phyloP scores from a whole-genome alignment of 2,113 vertebrate genomes.

The Acrocephalus kingi region DNA sequence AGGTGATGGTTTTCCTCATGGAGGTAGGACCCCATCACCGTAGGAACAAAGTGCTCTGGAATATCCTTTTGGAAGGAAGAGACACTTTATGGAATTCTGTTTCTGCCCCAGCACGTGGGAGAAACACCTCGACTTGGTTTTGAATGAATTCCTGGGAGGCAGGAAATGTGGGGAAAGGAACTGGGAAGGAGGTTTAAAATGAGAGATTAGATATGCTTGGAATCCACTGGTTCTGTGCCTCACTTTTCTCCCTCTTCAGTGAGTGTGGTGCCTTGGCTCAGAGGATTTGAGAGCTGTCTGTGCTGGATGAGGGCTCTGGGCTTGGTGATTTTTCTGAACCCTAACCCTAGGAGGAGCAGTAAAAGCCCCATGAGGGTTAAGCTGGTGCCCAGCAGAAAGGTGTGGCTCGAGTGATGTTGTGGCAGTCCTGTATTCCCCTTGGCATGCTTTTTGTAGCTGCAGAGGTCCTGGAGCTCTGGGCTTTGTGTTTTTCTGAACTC shows the following conservation, averaged over 20 bases:
- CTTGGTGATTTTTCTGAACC: neutral
- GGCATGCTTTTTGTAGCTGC: too few relatives aligned
- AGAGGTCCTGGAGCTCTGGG: neutral
- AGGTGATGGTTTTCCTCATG: neutral
- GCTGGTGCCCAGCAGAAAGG: too few relatives aligned
- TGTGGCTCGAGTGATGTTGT: too few relatives aligned
- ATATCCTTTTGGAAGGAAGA: neutral
- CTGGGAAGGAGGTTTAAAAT: neutral
- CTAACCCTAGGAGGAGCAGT: too few relatives aligned
- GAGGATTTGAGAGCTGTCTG: neutral
- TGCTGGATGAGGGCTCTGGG: neutral
- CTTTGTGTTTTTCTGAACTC: neutral
- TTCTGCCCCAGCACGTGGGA: neutral
- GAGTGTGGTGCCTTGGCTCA: neutral
- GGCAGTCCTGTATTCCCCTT: too few relatives aligned
- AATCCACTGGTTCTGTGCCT: neutral
- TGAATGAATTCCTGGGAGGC: neutral
- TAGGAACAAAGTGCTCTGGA: neutral
- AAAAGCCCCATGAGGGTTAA: too few relatives aligned
- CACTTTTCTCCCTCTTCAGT: fast-evolving
- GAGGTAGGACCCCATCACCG: neutral
- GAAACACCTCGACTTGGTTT: neutral
- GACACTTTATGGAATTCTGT: neutral
- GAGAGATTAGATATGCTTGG: neutral
- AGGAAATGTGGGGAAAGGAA: neutral